These are phyloP conservation scores for Mimas tiliae DNA, from an alignment of 2,888 invertebrate genomes.

Conservation along the genomic window DNA sequence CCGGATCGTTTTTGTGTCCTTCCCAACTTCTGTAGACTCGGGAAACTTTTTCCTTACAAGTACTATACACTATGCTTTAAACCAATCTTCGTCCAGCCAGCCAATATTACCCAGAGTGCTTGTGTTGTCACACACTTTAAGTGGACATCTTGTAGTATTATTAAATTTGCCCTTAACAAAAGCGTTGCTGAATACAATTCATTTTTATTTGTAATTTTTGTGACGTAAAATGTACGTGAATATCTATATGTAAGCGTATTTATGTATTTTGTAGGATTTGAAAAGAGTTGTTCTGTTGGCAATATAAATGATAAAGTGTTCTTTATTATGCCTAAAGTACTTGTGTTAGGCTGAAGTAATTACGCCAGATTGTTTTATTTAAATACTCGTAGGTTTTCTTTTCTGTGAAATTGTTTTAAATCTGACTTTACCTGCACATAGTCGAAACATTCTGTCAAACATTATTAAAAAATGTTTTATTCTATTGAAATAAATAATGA, in stretches of 20 bases:
- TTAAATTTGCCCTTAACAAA: not conserved
- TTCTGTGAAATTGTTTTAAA: too few species aligned
- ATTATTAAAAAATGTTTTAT: too few species aligned
- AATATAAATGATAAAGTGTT: not conserved
- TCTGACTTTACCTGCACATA: too few species aligned
- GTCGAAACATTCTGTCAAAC: too few species aligned
- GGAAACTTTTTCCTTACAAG: conserved; percentile 1
- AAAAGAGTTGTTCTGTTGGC: not conserved
- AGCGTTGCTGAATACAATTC: not conserved
- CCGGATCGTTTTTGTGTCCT: not conserved
- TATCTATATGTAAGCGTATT: not conserved
- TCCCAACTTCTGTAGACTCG: not conserved
- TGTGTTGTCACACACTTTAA: not conserved
- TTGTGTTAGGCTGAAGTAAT: not conserved
- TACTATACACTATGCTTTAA: not conserved
- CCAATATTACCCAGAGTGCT: conserved; percentile 6
- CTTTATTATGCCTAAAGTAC: too few species aligned
- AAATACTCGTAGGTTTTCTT: not conserved
- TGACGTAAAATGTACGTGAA: not conserved
- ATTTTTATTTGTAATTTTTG: not conserved
- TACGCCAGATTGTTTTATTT: too few species aligned
- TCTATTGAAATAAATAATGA: not conserved
- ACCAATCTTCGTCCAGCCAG: conserved; percentile 2
- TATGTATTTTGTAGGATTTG: not conserved
- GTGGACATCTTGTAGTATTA: not conserved